These are phyloP conservation scores for Entomyzon cyanotis DNA, from an alignment of 2,113 vertebrate species.

Conservation along the genomic window DNA sequence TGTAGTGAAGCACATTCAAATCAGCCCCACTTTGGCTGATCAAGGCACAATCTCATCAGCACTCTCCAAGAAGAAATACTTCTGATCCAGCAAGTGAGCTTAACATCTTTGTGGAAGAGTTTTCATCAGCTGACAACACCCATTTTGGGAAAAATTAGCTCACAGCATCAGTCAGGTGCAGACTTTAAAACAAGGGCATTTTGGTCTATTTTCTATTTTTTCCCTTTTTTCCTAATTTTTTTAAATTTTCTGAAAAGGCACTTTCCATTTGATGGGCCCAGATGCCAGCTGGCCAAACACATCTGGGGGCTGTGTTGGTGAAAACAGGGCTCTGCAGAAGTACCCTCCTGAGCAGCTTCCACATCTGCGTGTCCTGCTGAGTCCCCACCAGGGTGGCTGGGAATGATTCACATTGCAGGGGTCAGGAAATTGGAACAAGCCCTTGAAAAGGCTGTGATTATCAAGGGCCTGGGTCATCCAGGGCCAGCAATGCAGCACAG, in stretches of 20 bases:
- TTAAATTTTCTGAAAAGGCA: background rate
- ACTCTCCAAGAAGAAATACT: background rate
- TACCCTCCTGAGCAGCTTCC: background rate
- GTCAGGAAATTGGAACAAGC: background rate
- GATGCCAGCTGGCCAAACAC: background rate
- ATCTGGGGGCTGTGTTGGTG: background rate
- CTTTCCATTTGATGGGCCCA: background rate
- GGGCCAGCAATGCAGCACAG: fast-evolving
- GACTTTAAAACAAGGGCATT: background rate
- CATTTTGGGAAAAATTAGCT: slow-evolving; percentile 26
- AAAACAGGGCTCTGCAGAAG: background rate
- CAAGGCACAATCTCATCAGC: background rate
- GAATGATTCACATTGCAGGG: too few relatives aligned
- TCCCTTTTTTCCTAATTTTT: fast-evolving
- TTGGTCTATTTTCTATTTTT: background rate
- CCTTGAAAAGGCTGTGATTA: background rate
- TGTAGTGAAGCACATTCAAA: slow-evolving; percentile 30
- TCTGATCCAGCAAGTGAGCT: slow-evolving; percentile 8
- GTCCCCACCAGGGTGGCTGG: fast-evolving
- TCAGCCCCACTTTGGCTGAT: slow-evolving; percentile 26
- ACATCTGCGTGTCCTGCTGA: background rate
- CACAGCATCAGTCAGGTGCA: background rate
- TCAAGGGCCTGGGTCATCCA: background rate
- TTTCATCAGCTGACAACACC: slow-evolving; percentile 41
- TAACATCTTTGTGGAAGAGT: slow-evolving; percentile 22